Conservation (phyloP, 2,113 vertebrate genomes). For the Pelobates fuscus region DNA sequence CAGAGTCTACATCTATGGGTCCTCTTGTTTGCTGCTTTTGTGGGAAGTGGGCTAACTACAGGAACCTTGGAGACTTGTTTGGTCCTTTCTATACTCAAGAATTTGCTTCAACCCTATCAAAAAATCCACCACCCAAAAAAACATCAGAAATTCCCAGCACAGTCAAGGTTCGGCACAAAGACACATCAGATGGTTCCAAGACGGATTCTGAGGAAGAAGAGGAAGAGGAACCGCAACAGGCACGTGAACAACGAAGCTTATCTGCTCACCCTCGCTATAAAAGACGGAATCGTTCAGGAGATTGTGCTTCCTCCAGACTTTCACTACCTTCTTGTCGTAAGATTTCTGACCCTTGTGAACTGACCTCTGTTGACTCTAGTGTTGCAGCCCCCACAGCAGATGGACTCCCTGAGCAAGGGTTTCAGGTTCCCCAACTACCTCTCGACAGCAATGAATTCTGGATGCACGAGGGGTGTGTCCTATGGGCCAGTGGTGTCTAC, state of each 20-base stretch:
- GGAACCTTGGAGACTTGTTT: conserved; percentile 95
- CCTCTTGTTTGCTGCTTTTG: conserved; percentile 94
- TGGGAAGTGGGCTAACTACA: conserved; percentile 97
- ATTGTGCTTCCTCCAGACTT: conserved; percentile 80
- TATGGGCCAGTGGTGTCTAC: conserved; percentile 97
- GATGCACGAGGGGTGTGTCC: conserved; percentile 96
- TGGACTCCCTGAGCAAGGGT: conserved; percentile 84
- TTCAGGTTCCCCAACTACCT: conserved; percentile 97
- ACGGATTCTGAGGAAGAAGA: conserved; percentile 73
- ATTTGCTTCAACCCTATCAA: conserved; percentile 89
- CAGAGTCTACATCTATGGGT: conserved; percentile 85
- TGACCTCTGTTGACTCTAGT: conserved; percentile 73
- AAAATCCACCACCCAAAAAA: conserved; percentile 87
- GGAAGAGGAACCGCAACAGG: conserved; percentile 69
- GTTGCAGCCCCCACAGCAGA: conserved; percentile 76
- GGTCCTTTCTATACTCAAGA: conserved; percentile 97
- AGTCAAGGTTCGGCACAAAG: conserved; percentile 80
- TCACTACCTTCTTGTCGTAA: conserved; percentile 81
- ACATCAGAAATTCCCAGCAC: conserved; percentile 71
- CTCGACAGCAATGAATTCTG: conserved; percentile 98
- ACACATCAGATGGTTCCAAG: conserved; percentile 73
- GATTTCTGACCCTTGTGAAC: conserved; percentile 73
- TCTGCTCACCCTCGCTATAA: conserved; percentile 93
- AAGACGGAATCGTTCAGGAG: conserved; percentile 91
- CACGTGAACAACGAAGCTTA: conserved; percentile 84